Evolutionary conservation across 2,797 vertebrate species (phyloP).

Genomic region (Falco rusticolus): DNA sequence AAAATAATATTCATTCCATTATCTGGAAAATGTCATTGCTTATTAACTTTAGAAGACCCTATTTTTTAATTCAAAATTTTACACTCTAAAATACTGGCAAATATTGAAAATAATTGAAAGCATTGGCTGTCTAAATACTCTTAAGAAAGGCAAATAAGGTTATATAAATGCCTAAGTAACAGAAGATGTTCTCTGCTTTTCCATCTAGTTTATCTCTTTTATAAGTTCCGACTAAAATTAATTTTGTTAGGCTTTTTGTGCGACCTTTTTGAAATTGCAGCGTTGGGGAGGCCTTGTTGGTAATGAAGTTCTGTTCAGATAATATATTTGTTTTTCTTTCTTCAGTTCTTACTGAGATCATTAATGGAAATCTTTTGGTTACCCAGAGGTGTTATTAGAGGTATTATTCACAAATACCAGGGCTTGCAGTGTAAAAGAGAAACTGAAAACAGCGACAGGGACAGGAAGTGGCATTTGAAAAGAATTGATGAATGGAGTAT

Average conservation of each 20-base stretch:
- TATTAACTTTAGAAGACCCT: neutral
- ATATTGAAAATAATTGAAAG: neutral
- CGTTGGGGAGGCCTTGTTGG: neutral
- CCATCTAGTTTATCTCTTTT: neutral
- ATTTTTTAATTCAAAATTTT: neutral
- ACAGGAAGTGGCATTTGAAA: neutral
- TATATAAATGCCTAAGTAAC: neutral
- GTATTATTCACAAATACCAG: neutral
- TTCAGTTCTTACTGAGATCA: neutral
- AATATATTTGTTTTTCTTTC: neutral
- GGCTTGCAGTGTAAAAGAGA: neutral
- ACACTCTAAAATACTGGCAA: neutral
- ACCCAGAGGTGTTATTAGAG: neutral
- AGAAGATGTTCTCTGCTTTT: neutral
- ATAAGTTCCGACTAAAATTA: neutral
- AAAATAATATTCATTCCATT: neutral
- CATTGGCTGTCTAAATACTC: neutral
- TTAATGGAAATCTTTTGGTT: neutral
- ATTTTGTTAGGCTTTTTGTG: neutral
- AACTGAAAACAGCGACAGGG: neutral
- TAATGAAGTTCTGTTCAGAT: neutral
- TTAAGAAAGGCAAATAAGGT: neutral
- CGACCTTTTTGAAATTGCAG: neutral
- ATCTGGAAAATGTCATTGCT: neutral
- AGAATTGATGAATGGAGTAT: neutral